phyloP scores from a whole-genome alignment of 2,113 vertebrate species.

The Odocoileus virginianus region DNA sequence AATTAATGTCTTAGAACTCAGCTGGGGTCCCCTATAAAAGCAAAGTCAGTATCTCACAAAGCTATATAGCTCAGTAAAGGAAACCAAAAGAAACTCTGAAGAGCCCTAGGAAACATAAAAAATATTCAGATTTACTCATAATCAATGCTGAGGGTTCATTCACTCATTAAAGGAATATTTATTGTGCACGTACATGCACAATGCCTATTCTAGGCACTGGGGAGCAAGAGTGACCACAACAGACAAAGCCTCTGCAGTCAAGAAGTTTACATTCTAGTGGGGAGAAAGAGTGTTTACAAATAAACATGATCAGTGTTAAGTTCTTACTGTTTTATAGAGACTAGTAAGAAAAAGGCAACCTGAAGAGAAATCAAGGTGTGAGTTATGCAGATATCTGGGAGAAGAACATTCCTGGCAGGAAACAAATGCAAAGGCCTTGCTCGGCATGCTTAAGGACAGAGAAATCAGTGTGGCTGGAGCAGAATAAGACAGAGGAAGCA shows the following conservation, averaged over 20 bases:
- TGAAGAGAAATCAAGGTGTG: neutral
- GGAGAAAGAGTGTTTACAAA: neutral
- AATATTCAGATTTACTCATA: neutral
- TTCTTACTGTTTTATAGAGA: neutral
- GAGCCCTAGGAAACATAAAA: neutral
- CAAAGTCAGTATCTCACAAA: neutral
- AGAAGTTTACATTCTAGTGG: neutral
- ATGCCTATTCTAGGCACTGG: neutral
- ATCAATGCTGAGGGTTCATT: neutral
- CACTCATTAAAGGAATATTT: neutral
- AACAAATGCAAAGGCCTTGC: neutral
- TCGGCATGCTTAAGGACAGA: neutral
- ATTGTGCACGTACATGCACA: neutral
- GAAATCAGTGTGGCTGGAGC: neutral
- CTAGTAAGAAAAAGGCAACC: neutral
- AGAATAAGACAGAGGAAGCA: neutral
- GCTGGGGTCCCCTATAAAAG: neutral
- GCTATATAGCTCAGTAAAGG: neutral
- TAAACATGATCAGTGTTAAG: neutral
- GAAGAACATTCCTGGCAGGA: neutral
- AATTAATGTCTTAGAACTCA: neutral
- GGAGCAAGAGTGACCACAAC: neutral
- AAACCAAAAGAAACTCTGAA: conserved; percentile 39
- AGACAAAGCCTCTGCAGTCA: neutral
- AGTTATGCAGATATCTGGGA: neutral